Conservation (phyloP, 2,888 invertebrate species). For the Lithophane socia region DNA sequence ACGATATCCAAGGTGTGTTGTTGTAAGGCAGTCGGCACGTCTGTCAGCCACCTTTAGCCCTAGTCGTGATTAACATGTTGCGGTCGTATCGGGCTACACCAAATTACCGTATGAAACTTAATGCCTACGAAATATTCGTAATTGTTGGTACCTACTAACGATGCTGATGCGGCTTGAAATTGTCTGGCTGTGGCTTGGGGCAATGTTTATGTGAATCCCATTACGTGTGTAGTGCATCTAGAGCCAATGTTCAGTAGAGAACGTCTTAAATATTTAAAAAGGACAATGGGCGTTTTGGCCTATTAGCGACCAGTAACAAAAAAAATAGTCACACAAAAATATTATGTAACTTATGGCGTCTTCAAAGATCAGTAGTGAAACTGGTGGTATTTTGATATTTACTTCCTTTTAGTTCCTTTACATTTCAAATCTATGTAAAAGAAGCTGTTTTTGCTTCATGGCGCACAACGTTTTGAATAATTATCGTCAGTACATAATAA, state of each 20-base stretch:
- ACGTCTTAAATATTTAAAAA: neutral
- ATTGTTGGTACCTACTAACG: slow-evolving; percentile 40
- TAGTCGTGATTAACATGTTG: slow-evolving; percentile 72
- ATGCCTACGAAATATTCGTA: slow-evolving; percentile 54
- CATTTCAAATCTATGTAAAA: neutral
- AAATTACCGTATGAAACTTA: slow-evolving; percentile 56
- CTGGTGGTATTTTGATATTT: neutral
- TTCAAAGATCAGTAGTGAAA: neutral
- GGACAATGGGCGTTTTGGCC: neutral
- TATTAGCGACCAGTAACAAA: neutral
- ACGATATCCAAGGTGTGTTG: slow-evolving; percentile 56
- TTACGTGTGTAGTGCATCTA: neutral
- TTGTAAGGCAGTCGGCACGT: slow-evolving; percentile 65
- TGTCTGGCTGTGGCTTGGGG: slow-evolving; percentile 31
- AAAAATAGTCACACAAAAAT: neutral
- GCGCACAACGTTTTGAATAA: neutral
- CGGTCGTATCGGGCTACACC: slow-evolving; percentile 43
- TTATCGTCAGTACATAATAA: neutral
- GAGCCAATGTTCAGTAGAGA: neutral
- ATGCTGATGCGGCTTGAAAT: slow-evolving; percentile 39
- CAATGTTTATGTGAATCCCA: slow-evolving; percentile 15
- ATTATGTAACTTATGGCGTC: neutral
- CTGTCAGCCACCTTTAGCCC: slow-evolving; percentile 72
- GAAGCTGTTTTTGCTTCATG: neutral
- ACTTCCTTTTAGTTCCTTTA: neutral